Evolutionary conservation across 2,797 vertebrate species (phyloP).

Genomic region (Coendou prehensilis): DNA sequence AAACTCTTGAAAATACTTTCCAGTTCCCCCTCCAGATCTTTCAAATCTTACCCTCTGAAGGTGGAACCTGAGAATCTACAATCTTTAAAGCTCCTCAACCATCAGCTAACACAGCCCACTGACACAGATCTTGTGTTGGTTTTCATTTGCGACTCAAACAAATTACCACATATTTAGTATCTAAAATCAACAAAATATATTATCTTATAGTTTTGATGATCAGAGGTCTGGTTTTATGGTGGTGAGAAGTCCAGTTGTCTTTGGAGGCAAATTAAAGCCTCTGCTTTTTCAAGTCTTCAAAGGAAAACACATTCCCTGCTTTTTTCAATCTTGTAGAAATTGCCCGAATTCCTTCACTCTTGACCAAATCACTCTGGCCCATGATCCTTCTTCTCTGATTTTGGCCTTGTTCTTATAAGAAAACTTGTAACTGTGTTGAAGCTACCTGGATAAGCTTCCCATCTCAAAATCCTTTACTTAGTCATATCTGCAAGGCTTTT

Average conservation of each 20-base stretch:
- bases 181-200: not conserved
- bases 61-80: not conserved
- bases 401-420: not conserved
- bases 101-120: not conserved
- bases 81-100: not conserved
- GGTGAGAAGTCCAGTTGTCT: not conserved
- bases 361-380: not conserved
- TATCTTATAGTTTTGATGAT: not conserved
- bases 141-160: not conserved
- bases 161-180: not conserved
- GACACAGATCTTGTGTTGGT: not conserved
- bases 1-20: not conserved
- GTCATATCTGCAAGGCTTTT: not conserved
- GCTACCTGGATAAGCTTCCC: not conserved
- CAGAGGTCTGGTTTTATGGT: not conserved
- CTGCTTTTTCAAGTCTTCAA: not conserved
- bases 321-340: not conserved
- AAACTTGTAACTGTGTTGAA: not conserved
- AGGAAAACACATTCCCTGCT: not conserved
- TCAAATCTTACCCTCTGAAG: not conserved
- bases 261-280: not conserved
- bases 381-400: not conserved
- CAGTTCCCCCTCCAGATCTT: not conserved
- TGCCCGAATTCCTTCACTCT: not conserved
- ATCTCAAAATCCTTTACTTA: not conserved